These are phyloP conservation scores for Apis florea DNA, from an alignment of 1,140 invertebrate species.

Conservation along the genomic window DNA sequence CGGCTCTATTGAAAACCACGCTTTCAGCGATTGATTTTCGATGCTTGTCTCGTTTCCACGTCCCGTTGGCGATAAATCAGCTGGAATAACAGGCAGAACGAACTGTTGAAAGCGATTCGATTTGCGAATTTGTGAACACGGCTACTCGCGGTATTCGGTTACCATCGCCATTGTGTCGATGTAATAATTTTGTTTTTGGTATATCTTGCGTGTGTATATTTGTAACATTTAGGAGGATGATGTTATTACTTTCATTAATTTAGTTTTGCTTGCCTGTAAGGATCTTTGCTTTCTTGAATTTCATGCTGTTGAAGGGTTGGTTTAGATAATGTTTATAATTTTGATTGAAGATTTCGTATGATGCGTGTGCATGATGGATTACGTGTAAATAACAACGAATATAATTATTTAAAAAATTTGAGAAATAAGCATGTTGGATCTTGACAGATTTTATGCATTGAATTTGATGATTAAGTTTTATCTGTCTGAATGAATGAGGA, in stretches of 20 bases:
- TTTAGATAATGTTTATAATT: too few relatives aligned
- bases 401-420: too few relatives aligned
- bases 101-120: constrained; percentile 3
- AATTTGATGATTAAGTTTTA: neutral
- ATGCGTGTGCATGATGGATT: too few relatives aligned
- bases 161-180: neutral
- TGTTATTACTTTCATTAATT: too few relatives aligned
- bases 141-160: neutral
- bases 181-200: neutral
- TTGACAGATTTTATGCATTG: neutral
- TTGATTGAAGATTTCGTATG: too few relatives aligned
- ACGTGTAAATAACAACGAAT: too few relatives aligned
- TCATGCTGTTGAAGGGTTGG: too few relatives aligned
- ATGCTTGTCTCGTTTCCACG: constrained; percentile 1
- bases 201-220: neutral
- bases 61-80: neutral
- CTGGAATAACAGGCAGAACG: neutral
- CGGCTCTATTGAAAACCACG: neutral
- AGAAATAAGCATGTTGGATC: too few relatives aligned
- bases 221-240: too few relatives aligned
- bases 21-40: constrained; percentile 11
- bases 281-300: too few relatives aligned
- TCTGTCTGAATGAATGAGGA: neutral
- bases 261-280: too few relatives aligned
- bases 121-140: neutral